Evolutionary conservation across 1,140 invertebrate species (phyloP).

Genomic region (Euschistus heros): DNA sequence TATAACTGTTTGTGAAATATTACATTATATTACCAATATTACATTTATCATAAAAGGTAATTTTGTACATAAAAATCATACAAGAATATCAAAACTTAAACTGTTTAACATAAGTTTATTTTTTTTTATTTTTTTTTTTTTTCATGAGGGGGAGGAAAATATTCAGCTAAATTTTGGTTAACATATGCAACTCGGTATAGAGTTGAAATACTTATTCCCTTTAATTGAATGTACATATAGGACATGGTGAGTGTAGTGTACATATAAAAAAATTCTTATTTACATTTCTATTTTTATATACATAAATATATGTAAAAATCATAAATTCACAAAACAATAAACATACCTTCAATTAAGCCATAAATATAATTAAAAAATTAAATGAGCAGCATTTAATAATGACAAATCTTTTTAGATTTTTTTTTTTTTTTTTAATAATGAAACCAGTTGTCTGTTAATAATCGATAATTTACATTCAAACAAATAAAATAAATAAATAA

Average conservation of each 20-base stretch:
- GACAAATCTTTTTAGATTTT: not conserved
- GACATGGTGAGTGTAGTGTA: too few relatives aligned
- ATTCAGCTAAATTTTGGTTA: too few relatives aligned
- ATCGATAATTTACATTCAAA: not conserved
- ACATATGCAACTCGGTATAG: too few relatives aligned
- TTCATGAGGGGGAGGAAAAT: not conserved
- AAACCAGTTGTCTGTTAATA: not conserved
- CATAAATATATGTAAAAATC: not conserved
- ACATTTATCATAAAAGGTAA: not conserved
- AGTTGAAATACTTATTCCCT: too few relatives aligned
- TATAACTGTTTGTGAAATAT: not conserved
- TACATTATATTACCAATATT: not conserved
- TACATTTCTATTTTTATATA: too few relatives aligned
- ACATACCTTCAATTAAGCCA: not conserved
- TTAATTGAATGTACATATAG: too few relatives aligned
- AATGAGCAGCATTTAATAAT: not conserved
- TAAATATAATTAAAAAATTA: not conserved
- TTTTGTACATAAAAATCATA: slow-evolving; percentile 1
- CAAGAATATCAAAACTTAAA: not conserved
- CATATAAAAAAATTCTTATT: too few relatives aligned
- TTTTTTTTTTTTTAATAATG: not conserved
- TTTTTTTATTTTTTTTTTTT: not conserved
- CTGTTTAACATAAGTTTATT: not conserved
- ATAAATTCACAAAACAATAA: slow-evolving; percentile 2
- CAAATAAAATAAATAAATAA: not conserved